Evolutionary conservation across 2,797 vertebrate species (phyloP).

Genomic region (Natrix natrix): DNA sequence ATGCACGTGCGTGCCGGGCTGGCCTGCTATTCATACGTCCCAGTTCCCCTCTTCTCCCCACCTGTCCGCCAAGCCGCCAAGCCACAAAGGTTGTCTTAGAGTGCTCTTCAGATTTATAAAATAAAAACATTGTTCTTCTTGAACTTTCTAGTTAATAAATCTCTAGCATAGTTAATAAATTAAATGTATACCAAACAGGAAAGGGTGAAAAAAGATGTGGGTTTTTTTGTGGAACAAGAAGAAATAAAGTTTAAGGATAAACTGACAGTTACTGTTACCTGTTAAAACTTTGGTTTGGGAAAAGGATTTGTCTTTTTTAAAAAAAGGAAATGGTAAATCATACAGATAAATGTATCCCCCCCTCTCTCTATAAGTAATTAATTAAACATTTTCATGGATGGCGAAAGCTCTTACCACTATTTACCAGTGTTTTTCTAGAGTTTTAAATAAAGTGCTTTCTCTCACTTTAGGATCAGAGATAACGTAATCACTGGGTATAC

Average conservation of each 20-base stretch:
- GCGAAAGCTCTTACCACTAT: not conserved
- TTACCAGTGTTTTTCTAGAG: not conserved
- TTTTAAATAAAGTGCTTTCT: not conserved
- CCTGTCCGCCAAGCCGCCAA: not conserved
- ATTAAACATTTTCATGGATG: not conserved
- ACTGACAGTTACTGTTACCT: not conserved
- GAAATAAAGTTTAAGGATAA: not conserved
- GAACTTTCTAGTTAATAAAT: not conserved
- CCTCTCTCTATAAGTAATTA: not conserved
- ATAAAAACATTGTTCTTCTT: not conserved
- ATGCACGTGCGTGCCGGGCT: fast-evolving
- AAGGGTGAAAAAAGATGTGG: not conserved
- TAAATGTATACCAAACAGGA: not conserved
- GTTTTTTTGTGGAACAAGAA: not conserved
- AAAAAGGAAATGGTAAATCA: not conserved
- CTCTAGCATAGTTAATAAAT: not conserved
- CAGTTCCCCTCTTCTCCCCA: not conserved
- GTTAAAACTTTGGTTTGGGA: not conserved
- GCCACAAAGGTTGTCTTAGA: not conserved
- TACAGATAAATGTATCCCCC: not conserved
- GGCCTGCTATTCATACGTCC: not conserved
- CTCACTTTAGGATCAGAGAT: not conserved
- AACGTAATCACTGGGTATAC: not conserved
- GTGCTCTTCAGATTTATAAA: not conserved
- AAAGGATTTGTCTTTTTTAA: not conserved